Conservation (phyloP, 2,113 vertebrate species). For the Lutjanus erythropterus region DNA sequence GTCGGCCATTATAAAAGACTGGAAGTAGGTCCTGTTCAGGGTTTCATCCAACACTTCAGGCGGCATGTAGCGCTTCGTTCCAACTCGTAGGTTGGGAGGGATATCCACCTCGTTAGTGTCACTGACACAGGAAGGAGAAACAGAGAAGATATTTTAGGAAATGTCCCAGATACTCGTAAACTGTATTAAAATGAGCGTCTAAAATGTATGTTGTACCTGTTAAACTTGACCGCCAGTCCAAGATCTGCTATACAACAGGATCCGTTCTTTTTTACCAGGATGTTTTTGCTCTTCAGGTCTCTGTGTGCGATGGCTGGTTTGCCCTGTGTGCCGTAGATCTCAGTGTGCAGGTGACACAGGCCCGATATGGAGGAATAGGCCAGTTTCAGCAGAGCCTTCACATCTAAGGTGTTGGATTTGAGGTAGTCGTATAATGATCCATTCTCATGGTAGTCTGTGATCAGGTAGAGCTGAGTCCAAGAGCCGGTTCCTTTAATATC, state of each 20-base stretch:
- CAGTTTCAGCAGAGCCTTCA: slow-evolving; percentile 91
- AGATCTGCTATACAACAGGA: slow-evolving; percentile 97
- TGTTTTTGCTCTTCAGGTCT: slow-evolving; percentile 98
- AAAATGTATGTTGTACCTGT: slow-evolving; percentile 86
- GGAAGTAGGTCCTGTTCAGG: slow-evolving; percentile 94
- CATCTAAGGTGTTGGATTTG: slow-evolving; percentile 94
- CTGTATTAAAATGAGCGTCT: neutral
- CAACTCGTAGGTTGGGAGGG: slow-evolving; percentile 94
- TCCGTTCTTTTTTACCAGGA: slow-evolving; percentile 97
- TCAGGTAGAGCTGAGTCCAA: slow-evolving; percentile 98
- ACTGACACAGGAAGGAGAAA: slow-evolving; percentile 73
- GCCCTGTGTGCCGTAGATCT: slow-evolving; percentile 98
- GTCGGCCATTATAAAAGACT: slow-evolving; percentile 99
- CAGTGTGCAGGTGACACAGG: slow-evolving; percentile 96
- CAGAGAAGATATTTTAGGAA: neutral
- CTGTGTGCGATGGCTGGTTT: slow-evolving; percentile 97
- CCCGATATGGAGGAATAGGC: slow-evolving; percentile 95
- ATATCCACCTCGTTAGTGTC: slow-evolving; percentile 98
- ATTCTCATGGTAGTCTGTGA: slow-evolving; percentile 97
- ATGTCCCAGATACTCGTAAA: neutral
- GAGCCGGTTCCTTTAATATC: slow-evolving; percentile 99
- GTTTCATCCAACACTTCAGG: slow-evolving; percentile 97
- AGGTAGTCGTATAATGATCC: slow-evolving; percentile 98
- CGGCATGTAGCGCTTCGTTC: slow-evolving; percentile 98
- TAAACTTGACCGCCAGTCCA: slow-evolving; percentile 97